These are phyloP conservation scores for Thymelicus lineola DNA, from an alignment of 2,888 invertebrate species.

Conservation along the genomic window DNA sequence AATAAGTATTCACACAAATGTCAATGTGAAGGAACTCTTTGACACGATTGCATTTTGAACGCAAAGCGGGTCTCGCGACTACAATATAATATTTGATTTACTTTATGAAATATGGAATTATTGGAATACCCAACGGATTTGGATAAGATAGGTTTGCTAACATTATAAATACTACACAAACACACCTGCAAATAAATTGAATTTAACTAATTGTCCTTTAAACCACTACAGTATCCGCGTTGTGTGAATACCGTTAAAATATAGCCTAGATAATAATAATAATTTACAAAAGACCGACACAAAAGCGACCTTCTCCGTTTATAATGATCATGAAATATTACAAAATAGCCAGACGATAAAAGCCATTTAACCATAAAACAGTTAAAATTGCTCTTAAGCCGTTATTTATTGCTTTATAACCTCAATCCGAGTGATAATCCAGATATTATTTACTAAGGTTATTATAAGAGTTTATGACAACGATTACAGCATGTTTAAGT, in stretches of 20 bases:
- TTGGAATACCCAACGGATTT: no score
- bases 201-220: neutral
- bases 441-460: conserved; percentile 23
- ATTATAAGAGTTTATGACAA: conserved; percentile 30
- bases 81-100: no score
- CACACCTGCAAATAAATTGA: no score
- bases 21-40: no score
- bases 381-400: conserved; percentile 32
- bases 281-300: neutral
- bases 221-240: neutral
- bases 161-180: no score
- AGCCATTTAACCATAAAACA: conserved; percentile 36
- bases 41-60: no score
- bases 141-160: no score
- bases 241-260: neutral
- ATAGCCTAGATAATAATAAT: neutral
- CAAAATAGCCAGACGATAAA: conserved; percentile 20
- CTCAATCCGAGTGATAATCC: conserved; percentile 31
- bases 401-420: conserved; percentile 37
- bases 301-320: neutral
- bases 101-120: no score
- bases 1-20: no score
- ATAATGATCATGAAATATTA: conserved; percentile 21
- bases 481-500: conserved; percentile 6
- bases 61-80: no score